These are phyloP conservation scores for Spodoptera exigua DNA, from an alignment of 2,888 invertebrate genomes.

Conservation along the genomic window DNA sequence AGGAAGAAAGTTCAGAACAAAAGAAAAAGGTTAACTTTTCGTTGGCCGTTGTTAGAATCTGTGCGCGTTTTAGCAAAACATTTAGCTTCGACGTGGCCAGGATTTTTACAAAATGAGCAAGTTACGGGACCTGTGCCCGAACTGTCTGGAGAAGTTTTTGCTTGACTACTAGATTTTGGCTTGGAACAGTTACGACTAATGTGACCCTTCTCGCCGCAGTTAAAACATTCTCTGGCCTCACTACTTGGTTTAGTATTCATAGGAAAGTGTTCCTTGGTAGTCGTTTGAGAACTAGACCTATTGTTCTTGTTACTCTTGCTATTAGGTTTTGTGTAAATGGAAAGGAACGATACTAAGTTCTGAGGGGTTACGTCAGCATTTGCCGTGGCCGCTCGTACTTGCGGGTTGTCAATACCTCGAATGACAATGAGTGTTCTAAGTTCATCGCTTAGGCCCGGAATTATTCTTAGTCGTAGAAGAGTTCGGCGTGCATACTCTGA, in stretches of 20 bases:
- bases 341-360: conserved; percentile 50
- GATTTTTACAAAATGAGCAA: conserved; percentile 36
- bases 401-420: conserved; percentile 27
- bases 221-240: no score
- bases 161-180: neutral
- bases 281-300: no score
- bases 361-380: conserved; percentile 47
- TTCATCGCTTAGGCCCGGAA: conserved; percentile 54
- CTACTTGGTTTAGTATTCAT: neutral
- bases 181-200: no score
- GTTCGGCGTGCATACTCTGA: conserved; percentile 59
- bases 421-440: conserved; percentile 27
- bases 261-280: no score
- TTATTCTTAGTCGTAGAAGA: conserved; percentile 50
- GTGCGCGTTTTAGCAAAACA: no score
- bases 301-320: no score
- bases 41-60: no score
- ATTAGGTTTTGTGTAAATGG: conserved; percentile 50
- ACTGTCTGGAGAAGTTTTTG: neutral
- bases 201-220: conserved; percentile 2
- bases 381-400: conserved; percentile 53
- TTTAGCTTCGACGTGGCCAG: conserved; percentile 27
- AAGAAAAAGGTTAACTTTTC: conserved; percentile 8
- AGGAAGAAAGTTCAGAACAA: neutral
- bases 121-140: neutral